Conservation (phyloP, 2,888 invertebrate species). For the Kuschelorhynchus macadamiae region DNA sequence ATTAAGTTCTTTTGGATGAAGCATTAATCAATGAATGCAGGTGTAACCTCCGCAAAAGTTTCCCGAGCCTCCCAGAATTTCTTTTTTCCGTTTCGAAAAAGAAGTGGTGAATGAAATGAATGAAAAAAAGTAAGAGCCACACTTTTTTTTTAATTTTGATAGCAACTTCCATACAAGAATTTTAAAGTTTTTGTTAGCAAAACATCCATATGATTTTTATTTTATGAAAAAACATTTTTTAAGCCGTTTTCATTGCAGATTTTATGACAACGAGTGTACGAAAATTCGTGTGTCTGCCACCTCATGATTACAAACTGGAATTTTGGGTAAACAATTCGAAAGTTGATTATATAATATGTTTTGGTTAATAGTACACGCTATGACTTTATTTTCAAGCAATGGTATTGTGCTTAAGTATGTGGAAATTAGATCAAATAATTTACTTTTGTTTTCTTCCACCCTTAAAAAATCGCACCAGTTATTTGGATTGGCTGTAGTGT, state of each 20-base stretch:
- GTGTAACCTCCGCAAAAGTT: too few relatives aligned
- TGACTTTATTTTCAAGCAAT: conserved; percentile 5
- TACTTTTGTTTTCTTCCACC: conserved; percentile 13
- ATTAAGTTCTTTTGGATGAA: too few relatives aligned
- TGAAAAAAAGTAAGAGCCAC: too few relatives aligned
- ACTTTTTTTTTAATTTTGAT: too few relatives aligned
- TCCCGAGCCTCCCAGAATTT: too few relatives aligned
- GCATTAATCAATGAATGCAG: too few relatives aligned
- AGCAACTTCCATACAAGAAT: too few relatives aligned
- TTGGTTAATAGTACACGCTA: neutral
- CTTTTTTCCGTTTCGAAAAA: too few relatives aligned
- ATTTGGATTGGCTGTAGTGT: neutral
- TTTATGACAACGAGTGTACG: neutral
- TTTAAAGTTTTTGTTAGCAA: too few relatives aligned
- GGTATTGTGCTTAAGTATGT: neutral
- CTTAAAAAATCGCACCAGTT: conserved; percentile 4
- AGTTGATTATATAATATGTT: conserved; percentile 2
- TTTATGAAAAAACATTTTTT: too few relatives aligned
- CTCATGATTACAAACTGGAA: conserved; percentile 10
- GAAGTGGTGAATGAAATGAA: too few relatives aligned
- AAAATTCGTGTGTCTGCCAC: conserved; percentile 3
- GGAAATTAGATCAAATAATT: conserved; percentile 4
- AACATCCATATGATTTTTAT: too few relatives aligned
- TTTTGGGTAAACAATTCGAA: neutral
- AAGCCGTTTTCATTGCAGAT: neutral